Evolutionary conservation across 2,888 invertebrate genomes (phyloP).

Genomic region (Lymantria dispar): DNA sequence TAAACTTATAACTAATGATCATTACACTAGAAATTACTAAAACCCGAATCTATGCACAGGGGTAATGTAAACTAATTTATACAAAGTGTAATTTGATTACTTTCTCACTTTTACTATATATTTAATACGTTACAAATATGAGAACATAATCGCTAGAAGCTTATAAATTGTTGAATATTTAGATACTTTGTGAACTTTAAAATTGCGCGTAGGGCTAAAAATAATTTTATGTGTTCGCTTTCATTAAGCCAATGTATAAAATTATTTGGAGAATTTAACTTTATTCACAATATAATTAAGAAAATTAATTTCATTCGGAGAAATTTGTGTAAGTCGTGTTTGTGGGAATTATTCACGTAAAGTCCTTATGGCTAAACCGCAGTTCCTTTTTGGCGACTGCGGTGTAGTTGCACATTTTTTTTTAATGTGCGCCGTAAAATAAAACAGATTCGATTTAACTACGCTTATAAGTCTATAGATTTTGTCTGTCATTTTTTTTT

Average conservation of each 20-base stretch:
- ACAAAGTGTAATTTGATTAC: conserved; percentile 29
- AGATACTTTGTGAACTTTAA: conserved; percentile 1
- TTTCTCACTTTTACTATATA: conserved; percentile 11
- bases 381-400: not conserved
- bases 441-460: too few species aligned
- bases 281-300: not conserved
- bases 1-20: conserved; percentile 8
- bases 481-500: too few species aligned
- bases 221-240: not conserved
- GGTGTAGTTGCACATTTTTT: too few species aligned
- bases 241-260: not conserved
- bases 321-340: not conserved
- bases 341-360: not conserved
- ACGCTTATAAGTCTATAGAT: too few species aligned
- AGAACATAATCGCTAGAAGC: conserved; percentile 9
- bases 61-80: conserved; percentile 37
- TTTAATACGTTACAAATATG: conserved; percentile 3
- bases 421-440: too few species aligned
- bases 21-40: conserved; percentile 25
- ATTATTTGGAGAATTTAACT: not conserved
- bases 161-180: conserved; percentile 14
- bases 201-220: not conserved
- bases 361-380: not conserved
- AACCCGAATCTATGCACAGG: conserved; percentile 32
- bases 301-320: not conserved